Conservation (phyloP, 2,797 vertebrate species). For the Hipposideros larvatus region DNA sequence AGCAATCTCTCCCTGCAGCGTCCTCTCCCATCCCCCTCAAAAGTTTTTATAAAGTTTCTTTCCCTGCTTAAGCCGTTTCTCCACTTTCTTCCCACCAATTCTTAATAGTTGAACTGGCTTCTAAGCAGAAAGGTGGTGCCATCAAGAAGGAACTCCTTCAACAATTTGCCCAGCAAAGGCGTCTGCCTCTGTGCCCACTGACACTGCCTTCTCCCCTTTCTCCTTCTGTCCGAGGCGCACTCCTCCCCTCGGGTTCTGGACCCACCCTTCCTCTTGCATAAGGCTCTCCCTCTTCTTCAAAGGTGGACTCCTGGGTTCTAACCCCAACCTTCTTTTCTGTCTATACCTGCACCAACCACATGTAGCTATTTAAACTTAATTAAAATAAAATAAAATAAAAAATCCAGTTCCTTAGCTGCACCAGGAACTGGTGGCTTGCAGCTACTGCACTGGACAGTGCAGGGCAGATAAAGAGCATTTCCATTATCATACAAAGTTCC, state of each 20-base stretch:
- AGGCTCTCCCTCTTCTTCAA: background rate
- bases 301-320: background rate
- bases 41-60: background rate
- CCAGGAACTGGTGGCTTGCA: background rate
- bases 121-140: background rate
- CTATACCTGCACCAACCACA: background rate
- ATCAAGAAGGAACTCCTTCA: background rate
- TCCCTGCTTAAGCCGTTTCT: background rate
- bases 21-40: background rate
- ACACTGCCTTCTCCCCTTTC: background rate
- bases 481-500: background rate
- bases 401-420: background rate
- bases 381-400: background rate
- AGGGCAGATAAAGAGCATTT: background rate
- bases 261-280: background rate
- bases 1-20: background rate
- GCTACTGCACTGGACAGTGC: background rate
- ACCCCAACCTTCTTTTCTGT: background rate
- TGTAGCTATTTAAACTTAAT: background rate
- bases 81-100: background rate
- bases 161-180: background rate
- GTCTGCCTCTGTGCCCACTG: background rate
- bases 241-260: background rate
- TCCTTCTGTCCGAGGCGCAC: background rate
- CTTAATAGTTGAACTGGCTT: background rate